These are phyloP conservation scores for Neolamprologus brichardi DNA, from an alignment of 2,113 vertebrate species.

Conservation along the genomic window DNA sequence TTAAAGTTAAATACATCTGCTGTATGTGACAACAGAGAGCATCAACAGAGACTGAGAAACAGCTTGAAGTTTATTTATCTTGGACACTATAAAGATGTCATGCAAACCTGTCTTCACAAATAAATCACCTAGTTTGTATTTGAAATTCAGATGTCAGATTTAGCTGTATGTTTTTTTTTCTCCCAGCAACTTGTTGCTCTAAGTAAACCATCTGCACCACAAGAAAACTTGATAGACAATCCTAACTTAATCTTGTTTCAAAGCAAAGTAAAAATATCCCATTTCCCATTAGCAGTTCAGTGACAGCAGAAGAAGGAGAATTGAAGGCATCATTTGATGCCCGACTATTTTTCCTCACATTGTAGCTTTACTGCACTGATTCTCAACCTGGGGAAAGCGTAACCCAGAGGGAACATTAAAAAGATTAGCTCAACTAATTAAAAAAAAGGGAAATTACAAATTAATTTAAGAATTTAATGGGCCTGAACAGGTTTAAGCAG, in stretches of 20 bases:
- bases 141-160: not conserved
- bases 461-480: not conserved
- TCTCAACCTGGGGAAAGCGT: not conserved
- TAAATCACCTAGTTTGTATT: not conserved
- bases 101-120: not conserved
- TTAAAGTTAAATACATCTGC: conserved; percentile 22
- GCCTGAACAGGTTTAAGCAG: not conserved
- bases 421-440: not conserved
- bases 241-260: not conserved
- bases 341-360: not conserved
- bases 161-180: not conserved
- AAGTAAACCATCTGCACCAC: not conserved
- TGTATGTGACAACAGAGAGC: not conserved
- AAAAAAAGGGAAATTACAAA: not conserved
- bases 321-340: not conserved
- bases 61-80: not conserved
- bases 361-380: not conserved
- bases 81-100: not conserved
- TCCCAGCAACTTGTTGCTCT: not conserved
- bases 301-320: not conserved
- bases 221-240: not conserved
- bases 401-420: not conserved
- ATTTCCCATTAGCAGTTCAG: not conserved
- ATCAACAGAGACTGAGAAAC: not conserved
- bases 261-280: not conserved